A percentile compares a stretch with the other conserved stretches of the same genome.
These are phyloP conservation scores for Metacarcinus magister DNA, from an alignment of 2,888 invertebrate genomes.

Conservation along the genomic window DNA sequence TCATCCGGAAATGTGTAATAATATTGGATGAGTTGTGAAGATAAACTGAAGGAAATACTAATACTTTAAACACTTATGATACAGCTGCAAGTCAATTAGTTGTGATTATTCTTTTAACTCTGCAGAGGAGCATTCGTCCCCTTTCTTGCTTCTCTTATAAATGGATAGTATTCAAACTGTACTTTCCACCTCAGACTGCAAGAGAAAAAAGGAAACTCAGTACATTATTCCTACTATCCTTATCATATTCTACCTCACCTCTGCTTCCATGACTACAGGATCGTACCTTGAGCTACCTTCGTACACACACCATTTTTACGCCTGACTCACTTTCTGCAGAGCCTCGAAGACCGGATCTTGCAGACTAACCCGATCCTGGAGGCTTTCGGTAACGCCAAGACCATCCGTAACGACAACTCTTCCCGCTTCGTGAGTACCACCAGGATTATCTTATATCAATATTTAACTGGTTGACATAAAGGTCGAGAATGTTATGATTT, in stretches of 20 bases:
- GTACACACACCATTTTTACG: too few relatives aligned
- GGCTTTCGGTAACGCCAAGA: slow-evolving; percentile 99
- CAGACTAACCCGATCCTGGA: slow-evolving; percentile 99
- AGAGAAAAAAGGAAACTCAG: too few relatives aligned
- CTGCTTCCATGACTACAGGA: too few relatives aligned
- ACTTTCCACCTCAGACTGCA: too few relatives aligned
- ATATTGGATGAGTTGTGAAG: background rate
- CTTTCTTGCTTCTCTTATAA: too few relatives aligned
- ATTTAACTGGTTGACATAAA: background rate
- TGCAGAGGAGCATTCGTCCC: too few relatives aligned
- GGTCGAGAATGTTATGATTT: slow-evolving; percentile 87
- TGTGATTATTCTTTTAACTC: too few relatives aligned
- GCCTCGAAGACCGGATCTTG: slow-evolving; percentile 90
- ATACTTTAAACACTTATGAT: too few relatives aligned
- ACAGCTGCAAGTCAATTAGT: background rate
- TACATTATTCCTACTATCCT: too few relatives aligned
- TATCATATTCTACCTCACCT: background rate
- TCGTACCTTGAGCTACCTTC: too few relatives aligned
- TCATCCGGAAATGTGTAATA: background rate
- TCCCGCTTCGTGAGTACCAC: slow-evolving; percentile 96
- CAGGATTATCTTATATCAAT: background rate
- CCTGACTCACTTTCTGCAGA: slow-evolving; percentile 28
- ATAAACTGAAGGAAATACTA: background rate
- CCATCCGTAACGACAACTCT: slow-evolving; percentile 99
- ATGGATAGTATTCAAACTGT: too few relatives aligned